Conservation (phyloP, 2,113 vertebrate genomes). For the Ailurus styani region DNA sequence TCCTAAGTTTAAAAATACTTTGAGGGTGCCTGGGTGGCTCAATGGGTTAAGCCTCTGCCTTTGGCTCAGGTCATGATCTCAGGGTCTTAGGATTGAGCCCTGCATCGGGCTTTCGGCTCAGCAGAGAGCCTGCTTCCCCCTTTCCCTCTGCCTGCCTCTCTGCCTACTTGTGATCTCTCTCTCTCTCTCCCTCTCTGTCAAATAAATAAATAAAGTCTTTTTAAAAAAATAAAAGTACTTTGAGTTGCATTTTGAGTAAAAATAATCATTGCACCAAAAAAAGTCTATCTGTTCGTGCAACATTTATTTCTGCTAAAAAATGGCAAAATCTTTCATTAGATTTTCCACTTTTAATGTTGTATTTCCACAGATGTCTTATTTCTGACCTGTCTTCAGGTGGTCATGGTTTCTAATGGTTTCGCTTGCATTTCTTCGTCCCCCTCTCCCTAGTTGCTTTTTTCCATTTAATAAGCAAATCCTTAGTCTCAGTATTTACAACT, state of each 20-base stretch:
- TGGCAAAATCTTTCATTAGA: neutral
- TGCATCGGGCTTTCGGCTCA: no score
- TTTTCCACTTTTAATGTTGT: neutral
- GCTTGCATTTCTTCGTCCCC: neutral
- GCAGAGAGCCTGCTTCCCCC: no score
- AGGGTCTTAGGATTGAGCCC: no score
- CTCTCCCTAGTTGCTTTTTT: neutral
- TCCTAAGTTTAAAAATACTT: neutral
- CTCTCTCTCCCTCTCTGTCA: no score
- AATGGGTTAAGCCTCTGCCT: no score
- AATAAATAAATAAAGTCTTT: no score
- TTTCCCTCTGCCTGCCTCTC: no score
- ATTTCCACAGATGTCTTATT: neutral
- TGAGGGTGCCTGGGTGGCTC: no score
- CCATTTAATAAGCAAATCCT: slow-evolving; percentile 2
- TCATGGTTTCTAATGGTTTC: neutral
- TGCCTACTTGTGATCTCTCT: no score
- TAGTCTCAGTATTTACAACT: neutral
- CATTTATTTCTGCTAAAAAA: neutral
- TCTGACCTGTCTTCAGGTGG: neutral
- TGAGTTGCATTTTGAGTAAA: slow-evolving; percentile 2
- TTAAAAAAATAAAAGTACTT: no score
- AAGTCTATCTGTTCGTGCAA: neutral
- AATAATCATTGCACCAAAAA: neutral
- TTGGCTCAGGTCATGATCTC: no score